Conservation (phyloP, 2,888 invertebrate genomes). For the Acronicta leporina region DNA sequence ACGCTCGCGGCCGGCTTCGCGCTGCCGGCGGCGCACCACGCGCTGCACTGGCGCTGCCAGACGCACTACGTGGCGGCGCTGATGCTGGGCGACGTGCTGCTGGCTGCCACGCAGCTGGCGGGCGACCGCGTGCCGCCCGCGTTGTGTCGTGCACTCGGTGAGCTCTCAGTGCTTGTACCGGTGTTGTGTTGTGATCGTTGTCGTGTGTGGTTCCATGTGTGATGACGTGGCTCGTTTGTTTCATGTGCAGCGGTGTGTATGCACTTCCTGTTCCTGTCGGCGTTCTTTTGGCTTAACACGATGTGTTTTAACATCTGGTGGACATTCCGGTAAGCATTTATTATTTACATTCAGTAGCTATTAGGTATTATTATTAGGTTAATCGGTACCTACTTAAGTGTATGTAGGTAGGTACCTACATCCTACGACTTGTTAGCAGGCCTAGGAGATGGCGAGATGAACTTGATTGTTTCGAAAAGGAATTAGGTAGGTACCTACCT, state of each 20-base stretch:
- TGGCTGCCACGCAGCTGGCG: constrained; percentile 93
- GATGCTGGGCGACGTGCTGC: constrained; percentile 93
- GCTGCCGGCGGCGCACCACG: constrained; percentile 95
- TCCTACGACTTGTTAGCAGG: no score
- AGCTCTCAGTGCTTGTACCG: constrained; percentile 68
- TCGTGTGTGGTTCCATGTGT: not conserved
- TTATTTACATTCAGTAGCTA: not conserved
- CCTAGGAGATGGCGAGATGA: no score
- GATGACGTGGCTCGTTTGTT: constrained; percentile 53
- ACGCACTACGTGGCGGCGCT: constrained; percentile 95
- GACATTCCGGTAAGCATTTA: constrained; percentile 93
- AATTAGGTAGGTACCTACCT: no score
- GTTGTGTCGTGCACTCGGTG: constrained; percentile 92
- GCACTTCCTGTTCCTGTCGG: constrained; percentile 96
- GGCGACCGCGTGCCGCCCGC: constrained; percentile 89
- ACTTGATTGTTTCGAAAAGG: no score
- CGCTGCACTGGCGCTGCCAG: constrained; percentile 96
- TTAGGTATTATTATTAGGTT: no score
- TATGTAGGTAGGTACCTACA: no score
- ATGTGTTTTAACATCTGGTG: constrained; percentile 99
- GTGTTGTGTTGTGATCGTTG: constrained; percentile 8
- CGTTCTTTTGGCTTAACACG: constrained; percentile 97
- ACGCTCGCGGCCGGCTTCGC: constrained; percentile 94
- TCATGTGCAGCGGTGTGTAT: constrained; percentile 92
- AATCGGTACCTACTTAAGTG: no score